Evolutionary conservation across 2,888 invertebrate genomes (phyloP), one percentile per base, ranked within the genome.

Genomic region (Cheilosia pagana): DNA sequence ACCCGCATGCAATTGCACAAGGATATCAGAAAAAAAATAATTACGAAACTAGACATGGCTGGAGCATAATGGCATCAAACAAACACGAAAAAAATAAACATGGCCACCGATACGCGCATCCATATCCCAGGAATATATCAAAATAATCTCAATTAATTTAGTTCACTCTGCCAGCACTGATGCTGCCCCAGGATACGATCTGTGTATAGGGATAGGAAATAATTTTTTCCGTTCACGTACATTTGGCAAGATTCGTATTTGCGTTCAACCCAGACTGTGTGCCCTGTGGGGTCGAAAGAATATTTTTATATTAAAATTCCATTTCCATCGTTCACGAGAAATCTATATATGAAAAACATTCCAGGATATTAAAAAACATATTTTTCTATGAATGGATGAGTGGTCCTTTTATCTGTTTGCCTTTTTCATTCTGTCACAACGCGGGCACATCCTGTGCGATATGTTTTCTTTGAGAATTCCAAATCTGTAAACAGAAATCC

Each of bases 111-210:
- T 12, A 35, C 35, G 67, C 59, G 55, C 48, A 67, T 67, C 45
- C 53, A 23, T 55, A 31, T 23, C 45, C 45, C 41, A 10, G 28
- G 41, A 55, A 52, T 7, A 67, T 43, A 70, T 14, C 10, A 74
- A 74, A 72, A 85, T 63, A 75, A 65, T 59, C 71, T 67, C 79
- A 85, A 85, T 85, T 85, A 85, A 85, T 85, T 85, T 79, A 76
- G 85, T 85, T 67, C 81, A 75, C 23, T 81, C 79, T 85, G 57
- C 43, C 75, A 85, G 65, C 62, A 71, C 67, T 71, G 85, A 81
- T 76, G 67, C 48, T 71, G 75, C 85, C 85, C 59, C 60, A 31
- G 85, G 85, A 59, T 21, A 75, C 43, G 21, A 62, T n/a, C n/a
- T n/a, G n/a, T n/a, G n/a, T n/a, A n/a, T 77, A 59, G 78, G 76